Evolutionary conservation across 2,888 invertebrate genomes (phyloP).

Genomic region (Craniophora ligustri): DNA sequence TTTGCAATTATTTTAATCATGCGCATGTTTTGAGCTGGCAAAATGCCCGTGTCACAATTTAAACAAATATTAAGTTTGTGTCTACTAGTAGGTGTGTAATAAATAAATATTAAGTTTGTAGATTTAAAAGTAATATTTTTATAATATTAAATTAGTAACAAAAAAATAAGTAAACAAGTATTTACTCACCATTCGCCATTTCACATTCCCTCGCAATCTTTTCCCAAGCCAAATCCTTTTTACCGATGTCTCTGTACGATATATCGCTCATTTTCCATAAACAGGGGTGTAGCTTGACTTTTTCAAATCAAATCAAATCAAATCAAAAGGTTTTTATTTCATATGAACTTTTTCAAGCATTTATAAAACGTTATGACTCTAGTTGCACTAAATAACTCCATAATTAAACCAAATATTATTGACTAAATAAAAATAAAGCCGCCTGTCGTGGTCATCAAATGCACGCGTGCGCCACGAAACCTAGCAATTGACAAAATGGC

Average conservation of each 20-base stretch:
- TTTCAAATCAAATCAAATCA: too few species aligned
- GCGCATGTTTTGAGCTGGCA: constrained; percentile 20
- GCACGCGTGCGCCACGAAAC: constrained; percentile 18
- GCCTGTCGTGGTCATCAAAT: constrained; percentile 23
- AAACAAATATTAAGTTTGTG: background rate
- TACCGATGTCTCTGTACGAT: constrained; percentile 42
- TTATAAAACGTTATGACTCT: too few species aligned
- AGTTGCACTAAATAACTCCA: constrained; percentile 55
- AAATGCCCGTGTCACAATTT: constrained; percentile 22
- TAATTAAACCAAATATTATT: constrained; percentile 29
- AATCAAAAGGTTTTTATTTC: too few species aligned
- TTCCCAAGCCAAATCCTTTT: constrained; percentile 53
- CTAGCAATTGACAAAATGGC: constrained; percentile 17
- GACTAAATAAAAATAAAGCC: constrained; percentile 18
- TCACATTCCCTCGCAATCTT: constrained; percentile 47
- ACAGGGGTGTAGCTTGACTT: constrained; percentile 44
- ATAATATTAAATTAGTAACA: constrained; percentile 15
- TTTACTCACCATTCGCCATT: constrained; percentile 46
- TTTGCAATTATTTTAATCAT: constrained; percentile 26
- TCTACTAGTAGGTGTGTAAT: constrained; percentile 10
- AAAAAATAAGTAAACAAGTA: constrained; percentile 10
- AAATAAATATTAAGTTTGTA: constrained; percentile 22
- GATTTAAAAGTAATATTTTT: constrained; percentile 14
- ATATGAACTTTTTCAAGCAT: too few species aligned
- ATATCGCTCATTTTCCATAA: constrained; percentile 50